Evolutionary conservation across 64 coral and sea anemone genomes (phyloP).

Genomic region (Stylophora pistillata): DNA sequence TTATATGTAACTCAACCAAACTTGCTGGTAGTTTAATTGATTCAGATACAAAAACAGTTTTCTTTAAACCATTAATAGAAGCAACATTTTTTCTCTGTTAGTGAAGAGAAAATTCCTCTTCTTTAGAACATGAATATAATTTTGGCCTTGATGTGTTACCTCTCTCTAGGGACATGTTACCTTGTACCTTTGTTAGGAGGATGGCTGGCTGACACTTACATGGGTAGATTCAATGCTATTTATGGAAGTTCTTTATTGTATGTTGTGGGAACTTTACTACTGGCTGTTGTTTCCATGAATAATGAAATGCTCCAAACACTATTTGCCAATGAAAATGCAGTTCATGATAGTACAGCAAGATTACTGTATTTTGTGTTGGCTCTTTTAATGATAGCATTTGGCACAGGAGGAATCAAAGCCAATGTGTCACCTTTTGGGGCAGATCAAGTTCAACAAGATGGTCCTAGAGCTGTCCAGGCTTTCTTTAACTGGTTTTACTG

Average conservation of each 20-base stretch:
- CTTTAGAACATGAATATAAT: background rate
- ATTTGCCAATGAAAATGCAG: background rate
- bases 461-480: constrained; percentile 68
- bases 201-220: constrained; percentile 71
- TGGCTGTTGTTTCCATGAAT: background rate
- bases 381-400: constrained; percentile 58
- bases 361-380: constrained; percentile 52
- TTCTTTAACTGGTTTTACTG: constrained; percentile 99
- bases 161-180: constrained; percentile 41
- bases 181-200: constrained; percentile 60
- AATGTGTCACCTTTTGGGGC: constrained; percentile 90
- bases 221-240: constrained; percentile 63
- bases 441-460: constrained; percentile 57
- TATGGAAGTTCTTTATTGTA: constrained; percentile 61
- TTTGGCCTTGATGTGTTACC: background rate
- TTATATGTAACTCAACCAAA: too few species aligned
- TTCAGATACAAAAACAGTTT: too few species aligned
- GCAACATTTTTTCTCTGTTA: too few species aligned
- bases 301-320: background rate
- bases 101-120: background rate
- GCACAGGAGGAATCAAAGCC: constrained; percentile 84
- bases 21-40: too few species aligned
- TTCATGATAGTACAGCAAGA: background rate
- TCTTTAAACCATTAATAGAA: too few species aligned
- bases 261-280: constrained; percentile 49